Evolutionary conservation across 2,797 vertebrate species (phyloP).

Genomic region (Rousettus madagascariensis): DNA sequence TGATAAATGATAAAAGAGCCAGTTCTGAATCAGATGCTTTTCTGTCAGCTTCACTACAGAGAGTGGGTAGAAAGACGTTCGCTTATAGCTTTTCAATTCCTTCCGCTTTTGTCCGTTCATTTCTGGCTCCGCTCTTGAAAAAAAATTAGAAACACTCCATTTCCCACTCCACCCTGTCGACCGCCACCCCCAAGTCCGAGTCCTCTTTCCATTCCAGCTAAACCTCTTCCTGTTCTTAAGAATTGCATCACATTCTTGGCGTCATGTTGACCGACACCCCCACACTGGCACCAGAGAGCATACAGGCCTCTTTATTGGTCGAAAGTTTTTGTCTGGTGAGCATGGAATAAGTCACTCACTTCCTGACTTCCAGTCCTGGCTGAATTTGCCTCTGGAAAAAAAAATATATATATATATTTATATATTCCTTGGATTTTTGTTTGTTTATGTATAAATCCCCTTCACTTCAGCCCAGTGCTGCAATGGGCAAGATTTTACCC

Average conservation of each 20-base stretch:
- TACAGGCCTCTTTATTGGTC: neutral
- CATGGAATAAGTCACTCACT: constrained; percentile 51
- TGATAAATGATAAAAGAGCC: neutral
- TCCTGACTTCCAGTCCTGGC: constrained; percentile 41
- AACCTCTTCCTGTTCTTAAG: constrained; percentile 73
- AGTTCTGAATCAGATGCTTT: neutral
- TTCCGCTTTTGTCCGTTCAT: constrained; percentile 15
- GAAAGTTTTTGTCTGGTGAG: constrained; percentile 41
- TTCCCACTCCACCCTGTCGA: constrained; percentile 34
- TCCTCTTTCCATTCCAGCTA: constrained; percentile 50
- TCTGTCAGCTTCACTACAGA: neutral
- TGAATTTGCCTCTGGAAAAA: neutral
- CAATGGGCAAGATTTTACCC: neutral
- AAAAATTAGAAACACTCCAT: neutral
- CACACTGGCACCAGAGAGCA: constrained; percentile 21
- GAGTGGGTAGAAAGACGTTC: neutral
- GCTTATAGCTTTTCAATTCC: neutral
- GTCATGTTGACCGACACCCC: constrained; percentile 34
- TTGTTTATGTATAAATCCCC: neutral
- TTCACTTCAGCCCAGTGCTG: neutral
- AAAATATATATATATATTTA: neutral
- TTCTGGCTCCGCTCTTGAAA: constrained; percentile 38
- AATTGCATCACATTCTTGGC: constrained; percentile 69
- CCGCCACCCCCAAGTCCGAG: constrained; percentile 2
- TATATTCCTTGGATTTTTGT: neutral